These are phyloP conservation scores for Cavia porcellus DNA, from an alignment of 2,113 vertebrate genomes.

Conservation along the genomic window DNA sequence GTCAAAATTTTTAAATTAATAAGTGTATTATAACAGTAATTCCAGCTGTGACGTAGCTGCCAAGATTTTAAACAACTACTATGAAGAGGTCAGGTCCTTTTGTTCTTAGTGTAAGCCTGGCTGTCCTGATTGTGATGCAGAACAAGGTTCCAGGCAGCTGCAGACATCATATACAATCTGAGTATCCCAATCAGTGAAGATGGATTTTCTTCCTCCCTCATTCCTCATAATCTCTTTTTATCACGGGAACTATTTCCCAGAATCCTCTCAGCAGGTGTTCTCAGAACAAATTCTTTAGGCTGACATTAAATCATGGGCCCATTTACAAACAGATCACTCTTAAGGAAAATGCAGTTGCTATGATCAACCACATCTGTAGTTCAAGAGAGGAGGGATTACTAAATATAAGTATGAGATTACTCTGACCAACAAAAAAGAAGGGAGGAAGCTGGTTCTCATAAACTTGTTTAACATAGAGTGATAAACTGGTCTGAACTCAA, in stretches of 20 bases:
- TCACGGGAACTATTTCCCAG: background rate
- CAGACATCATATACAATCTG: background rate
- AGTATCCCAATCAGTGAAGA: background rate
- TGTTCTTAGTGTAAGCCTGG: background rate
- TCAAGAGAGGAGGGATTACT: background rate
- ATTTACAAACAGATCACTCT: background rate
- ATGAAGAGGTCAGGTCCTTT: background rate
- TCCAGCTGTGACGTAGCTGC: background rate
- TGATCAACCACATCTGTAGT: background rate
- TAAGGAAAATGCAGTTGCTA: background rate
- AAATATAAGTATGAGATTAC: background rate
- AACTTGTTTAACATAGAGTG: background rate
- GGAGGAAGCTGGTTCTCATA: background rate
- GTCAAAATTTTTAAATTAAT: background rate
- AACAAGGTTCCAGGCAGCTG: background rate
- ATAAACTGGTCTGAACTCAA: background rate
- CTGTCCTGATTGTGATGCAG: background rate
- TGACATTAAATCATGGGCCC: background rate
- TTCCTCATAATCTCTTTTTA: background rate
- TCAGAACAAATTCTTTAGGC: background rate
- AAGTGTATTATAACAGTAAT: background rate
- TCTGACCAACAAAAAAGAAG: background rate
- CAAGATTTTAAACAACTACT: background rate
- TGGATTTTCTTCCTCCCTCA: background rate
- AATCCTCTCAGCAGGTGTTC: slow-evolving; percentile 31